phyloP scores from a whole-genome alignment of 1,140 invertebrate species.

The Leptopilina boulardi region DNA sequence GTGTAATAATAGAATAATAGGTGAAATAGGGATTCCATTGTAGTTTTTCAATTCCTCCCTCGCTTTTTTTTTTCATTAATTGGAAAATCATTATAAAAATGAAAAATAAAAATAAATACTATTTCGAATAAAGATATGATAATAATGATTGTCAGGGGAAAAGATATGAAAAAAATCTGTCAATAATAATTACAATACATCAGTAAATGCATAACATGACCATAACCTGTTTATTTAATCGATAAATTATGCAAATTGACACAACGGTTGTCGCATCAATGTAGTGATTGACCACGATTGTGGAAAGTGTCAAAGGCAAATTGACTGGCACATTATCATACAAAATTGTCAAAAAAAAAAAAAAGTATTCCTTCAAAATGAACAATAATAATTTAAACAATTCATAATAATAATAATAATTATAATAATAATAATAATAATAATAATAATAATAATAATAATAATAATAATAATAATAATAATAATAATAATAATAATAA shows the following conservation, averaged over 20 bases:
- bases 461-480: too few species aligned
- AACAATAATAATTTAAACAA: neutral
- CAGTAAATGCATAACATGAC: constrained; percentile 22
- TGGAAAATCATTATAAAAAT: too few species aligned
- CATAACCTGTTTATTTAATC: constrained; percentile 59
- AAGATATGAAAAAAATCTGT: constrained; percentile 53
- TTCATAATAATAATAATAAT: neutral
- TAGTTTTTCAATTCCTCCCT: too few species aligned
- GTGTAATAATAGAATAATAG: too few species aligned
- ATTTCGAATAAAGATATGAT: neutral
- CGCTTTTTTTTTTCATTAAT: too few species aligned
- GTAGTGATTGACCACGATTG: constrained; percentile 59
- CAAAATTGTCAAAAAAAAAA: neutral
- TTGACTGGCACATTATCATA: constrained; percentile 4
- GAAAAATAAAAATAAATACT: too few species aligned
- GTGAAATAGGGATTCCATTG: too few species aligned
- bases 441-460: too few species aligned
- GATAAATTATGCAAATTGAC: constrained; percentile 68
- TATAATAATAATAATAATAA: too few species aligned
- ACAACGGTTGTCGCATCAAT: constrained; percentile 58
- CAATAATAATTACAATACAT: constrained; percentile 60
- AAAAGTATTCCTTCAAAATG: neutral
- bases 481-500: too few species aligned
- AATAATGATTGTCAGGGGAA: neutral
- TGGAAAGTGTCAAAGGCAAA: constrained; percentile 26